Conservation (phyloP, 2,113 vertebrate genomes). For the Gasterosteus aculeatus region DNA sequence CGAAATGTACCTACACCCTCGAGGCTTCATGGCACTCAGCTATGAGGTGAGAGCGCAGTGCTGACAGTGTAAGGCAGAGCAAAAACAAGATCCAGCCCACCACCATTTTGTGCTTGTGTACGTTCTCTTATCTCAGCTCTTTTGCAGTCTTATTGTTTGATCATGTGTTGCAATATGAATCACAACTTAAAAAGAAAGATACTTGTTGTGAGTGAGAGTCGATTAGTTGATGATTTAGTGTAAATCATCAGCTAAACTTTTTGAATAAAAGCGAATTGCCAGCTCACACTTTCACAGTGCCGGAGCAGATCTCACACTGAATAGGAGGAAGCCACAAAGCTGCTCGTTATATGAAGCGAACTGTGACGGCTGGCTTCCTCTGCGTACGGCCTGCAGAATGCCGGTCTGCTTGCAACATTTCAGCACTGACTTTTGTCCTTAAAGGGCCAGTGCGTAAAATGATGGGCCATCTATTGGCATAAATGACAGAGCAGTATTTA, state of each 20-base stretch:
- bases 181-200: not conserved
- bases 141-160: not conserved
- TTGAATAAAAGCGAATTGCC: not conserved
- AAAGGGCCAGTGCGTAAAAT: not conserved
- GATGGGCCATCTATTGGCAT: too few species aligned
- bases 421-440: not conserved
- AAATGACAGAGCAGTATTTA: not conserved
- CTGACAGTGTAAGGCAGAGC: too few species aligned
- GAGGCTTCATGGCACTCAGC: conserved; percentile 3
- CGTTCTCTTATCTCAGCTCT: not conserved
- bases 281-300: not conserved
- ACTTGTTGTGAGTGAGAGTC: not conserved
- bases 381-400: not conserved
- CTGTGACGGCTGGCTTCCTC: not conserved
- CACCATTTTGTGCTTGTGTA: not conserved
- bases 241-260: too few species aligned
- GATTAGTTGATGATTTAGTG: too few species aligned
- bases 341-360: not conserved
- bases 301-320: not conserved
- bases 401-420: not conserved
- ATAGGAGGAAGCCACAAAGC: not conserved
- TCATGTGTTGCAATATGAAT: not conserved
- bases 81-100: conserved; percentile 10
- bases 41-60: conserved; percentile 4
- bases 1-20: not conserved